Percentiles rank a stretch among this genome's conserved stretches.
These are phyloP conservation scores for Copidosoma floridanum DNA, from an alignment of 1,140 invertebrate genomes.

Conservation along the genomic window DNA sequence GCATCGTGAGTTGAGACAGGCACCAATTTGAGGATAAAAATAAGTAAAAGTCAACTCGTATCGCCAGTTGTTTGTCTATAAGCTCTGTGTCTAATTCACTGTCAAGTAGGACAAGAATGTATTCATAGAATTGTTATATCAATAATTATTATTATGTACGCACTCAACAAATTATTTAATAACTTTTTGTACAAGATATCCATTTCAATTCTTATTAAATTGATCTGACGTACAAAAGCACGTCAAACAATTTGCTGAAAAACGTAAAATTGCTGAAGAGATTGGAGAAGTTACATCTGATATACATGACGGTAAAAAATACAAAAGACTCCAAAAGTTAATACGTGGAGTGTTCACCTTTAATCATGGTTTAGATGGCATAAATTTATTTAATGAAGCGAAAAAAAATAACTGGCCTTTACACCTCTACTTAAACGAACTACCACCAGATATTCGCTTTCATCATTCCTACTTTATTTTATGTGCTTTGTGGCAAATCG, in stretches of 20 bases:
- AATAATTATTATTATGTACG: background rate
- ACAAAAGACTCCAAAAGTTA: background rate
- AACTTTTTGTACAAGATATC: background rate
- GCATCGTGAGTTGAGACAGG: too few relatives aligned
- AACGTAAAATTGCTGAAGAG: background rate
- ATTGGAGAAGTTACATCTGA: too few relatives aligned
- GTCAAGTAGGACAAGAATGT: too few relatives aligned
- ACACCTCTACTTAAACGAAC: background rate
- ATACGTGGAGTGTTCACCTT: background rate
- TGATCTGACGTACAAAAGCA: background rate
- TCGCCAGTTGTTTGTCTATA: too few relatives aligned
- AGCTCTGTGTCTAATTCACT: too few relatives aligned
- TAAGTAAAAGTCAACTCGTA: too few relatives aligned
- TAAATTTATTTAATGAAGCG: background rate
- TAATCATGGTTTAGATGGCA: background rate
- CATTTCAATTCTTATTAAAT: background rate
- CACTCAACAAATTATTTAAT: background rate
- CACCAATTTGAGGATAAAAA: too few relatives aligned
- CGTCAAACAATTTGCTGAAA: background rate
- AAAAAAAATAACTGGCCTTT: background rate
- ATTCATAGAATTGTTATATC: too few relatives aligned
- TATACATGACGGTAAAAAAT: background rate
- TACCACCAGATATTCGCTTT: background rate
- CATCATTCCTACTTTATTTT: background rate
- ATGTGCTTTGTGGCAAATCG: background rate